Conservation (phyloP, 92 coral and sea anemone species). For the Bergia sp. region DNA sequence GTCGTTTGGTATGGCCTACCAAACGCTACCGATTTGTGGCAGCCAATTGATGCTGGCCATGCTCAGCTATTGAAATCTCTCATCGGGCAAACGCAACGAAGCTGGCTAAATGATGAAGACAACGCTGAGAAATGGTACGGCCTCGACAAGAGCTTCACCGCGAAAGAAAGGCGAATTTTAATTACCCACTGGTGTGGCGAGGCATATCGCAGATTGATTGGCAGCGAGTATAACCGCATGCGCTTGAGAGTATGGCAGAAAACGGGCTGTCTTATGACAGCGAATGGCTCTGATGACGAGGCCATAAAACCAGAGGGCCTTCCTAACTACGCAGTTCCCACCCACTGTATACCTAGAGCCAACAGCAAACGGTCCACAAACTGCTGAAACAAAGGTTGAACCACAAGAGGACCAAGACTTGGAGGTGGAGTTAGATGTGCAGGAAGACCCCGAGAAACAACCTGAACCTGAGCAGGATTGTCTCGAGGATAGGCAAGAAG, state of each 20-base stretch:
- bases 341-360: conserved; percentile 45
- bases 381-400: conserved; percentile 44
- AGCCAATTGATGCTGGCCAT: conserved; percentile 56
- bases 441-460: conserved; percentile 52
- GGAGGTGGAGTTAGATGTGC: conserved; percentile 48
- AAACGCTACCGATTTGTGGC: conserved; percentile 51
- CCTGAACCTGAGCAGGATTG: conserved; percentile 22
- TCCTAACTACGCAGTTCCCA: conserved; percentile 42
- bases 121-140: conserved; percentile 61
- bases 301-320: conserved; percentile 57
- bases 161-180: conserved; percentile 52
- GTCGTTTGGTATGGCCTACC: conserved; percentile 58
- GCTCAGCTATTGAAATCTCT: conserved; percentile 54
- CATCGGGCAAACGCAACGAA: conserved; percentile 58
- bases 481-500: background rate
- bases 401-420: conserved; percentile 12
- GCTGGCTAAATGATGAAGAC: conserved; percentile 56
- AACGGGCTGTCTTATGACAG: no score
- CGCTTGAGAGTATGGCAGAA: conserved; percentile 34
- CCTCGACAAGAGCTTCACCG: conserved; percentile 46
- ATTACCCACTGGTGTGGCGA: conserved; percentile 52
- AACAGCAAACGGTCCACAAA: conserved; percentile 52
- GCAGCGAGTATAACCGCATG: conserved; percentile 51
- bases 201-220: conserved; percentile 42
- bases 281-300: conserved; percentile 48